Base-by-base conservation (phyloP, 2,888 invertebrate genomes). In the Hedychridium roseum region DNA sequence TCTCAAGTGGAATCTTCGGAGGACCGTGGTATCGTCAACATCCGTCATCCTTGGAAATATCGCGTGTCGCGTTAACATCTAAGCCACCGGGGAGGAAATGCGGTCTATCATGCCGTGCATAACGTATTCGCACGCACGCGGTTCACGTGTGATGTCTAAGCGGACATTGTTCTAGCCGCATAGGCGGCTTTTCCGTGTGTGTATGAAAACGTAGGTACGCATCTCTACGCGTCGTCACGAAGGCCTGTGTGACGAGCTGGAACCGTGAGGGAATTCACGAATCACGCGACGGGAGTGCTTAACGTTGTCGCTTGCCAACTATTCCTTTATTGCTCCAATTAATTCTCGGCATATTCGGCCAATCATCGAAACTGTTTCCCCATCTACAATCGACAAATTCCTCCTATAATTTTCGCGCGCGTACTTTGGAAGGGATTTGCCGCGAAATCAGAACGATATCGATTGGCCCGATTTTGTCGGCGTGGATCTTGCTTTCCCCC, bases 261-360 rank as follows among this genome's bases (percentile, higher is more conserved):
- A 57, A 66, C 71, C 68, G 57, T 63, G n/a, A 60, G 67, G 64
- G 67, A 68, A 66, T 70, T 65, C 54, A 43, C 51, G 65, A 67
- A 70, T 69, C 76, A 75, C 76, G 74, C 74, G 59, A 68, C 62
- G 54, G 52, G 56, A n/a, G 68, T 64, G 67, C 66, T 72, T 74
- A 72, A 73, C 62, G 69, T 65, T 63, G 64, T 70, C 61, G 41
- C 59, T 54, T 66, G 54, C 64, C 61, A 58, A 53, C 57, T 60
- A 70, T 71, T 74, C 71, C 66, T 54, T 30, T 36, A 42, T 56
- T 31, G 42, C 18, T 18, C n/a, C 14, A 7, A 16, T 17, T 18
- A 12, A 34, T 9, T 4, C 15, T 15, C 37, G 36, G 32, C 18
- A 12, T n/a, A 26, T 3, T 17, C 3, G 30, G 9, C 5, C 14